phyloP scores from a whole-genome alignment of 2,797 vertebrate genomes.

The Rhincodon typus region DNA sequence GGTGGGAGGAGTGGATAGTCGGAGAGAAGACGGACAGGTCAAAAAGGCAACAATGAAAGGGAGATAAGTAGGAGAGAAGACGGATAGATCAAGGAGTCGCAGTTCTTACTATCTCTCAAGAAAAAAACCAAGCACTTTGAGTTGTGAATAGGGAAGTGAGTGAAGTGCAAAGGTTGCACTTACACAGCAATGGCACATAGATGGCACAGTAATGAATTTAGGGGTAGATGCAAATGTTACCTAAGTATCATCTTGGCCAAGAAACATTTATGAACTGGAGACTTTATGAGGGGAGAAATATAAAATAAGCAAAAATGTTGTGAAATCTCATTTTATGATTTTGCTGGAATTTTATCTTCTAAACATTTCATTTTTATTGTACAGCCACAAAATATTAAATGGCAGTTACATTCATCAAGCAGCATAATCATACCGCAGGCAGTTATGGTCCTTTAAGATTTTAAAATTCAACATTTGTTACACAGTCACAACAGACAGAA shows the following conservation, averaged over 20 bases:
- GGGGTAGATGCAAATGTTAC: background rate
- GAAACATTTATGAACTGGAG: background rate
- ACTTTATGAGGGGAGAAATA: background rate
- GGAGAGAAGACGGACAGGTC: no score
- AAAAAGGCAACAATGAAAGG: no score
- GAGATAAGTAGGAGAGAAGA: no score
- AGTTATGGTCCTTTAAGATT: background rate
- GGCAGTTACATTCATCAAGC: background rate
- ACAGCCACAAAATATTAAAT: background rate
- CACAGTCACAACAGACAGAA: background rate
- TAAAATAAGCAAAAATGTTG: background rate
- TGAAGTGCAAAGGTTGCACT: background rate
- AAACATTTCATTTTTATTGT: background rate
- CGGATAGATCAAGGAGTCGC: no score
- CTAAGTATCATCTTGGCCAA: background rate
- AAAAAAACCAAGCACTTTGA: background rate
- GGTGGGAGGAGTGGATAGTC: no score
- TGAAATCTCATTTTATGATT: background rate
- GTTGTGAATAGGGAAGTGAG: background rate
- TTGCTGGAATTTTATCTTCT: background rate
- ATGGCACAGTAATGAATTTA: background rate
- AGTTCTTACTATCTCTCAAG: background rate
- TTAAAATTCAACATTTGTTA: background rate
- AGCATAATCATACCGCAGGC: background rate
- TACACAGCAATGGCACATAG: background rate